These are phyloP conservation scores for Lamproptera curius DNA, from an alignment of 2,888 invertebrate genomes.

Conservation along the genomic window DNA sequence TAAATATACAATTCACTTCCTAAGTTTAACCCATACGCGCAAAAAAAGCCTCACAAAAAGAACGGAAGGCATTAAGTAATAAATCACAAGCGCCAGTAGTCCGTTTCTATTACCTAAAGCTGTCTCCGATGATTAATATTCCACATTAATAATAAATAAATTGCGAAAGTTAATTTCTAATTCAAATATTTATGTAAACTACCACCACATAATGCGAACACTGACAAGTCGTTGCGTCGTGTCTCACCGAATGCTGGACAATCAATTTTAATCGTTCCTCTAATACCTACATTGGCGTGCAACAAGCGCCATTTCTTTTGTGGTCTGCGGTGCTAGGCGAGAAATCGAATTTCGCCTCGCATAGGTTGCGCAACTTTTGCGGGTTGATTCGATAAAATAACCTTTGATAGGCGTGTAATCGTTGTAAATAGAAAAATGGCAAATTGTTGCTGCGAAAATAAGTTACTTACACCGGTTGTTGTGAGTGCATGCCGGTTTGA, in stretches of 20 bases:
- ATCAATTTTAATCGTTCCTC: slow-evolving; percentile 22
- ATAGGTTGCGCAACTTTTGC: slow-evolving; percentile 16
- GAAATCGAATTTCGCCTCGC: slow-evolving; percentile 19
- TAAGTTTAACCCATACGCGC: too few relatives aligned
- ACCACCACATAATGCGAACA: slow-evolving; percentile 13
- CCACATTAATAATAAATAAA: slow-evolving; percentile 20
- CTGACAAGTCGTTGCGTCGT: slow-evolving; percentile 16
- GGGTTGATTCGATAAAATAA: slow-evolving; percentile 13
- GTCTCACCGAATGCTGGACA: slow-evolving; percentile 14
- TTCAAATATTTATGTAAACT: slow-evolving; percentile 19
- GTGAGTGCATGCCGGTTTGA: too few relatives aligned
- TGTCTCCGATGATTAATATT: slow-evolving; percentile 16
- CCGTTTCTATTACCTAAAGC: slow-evolving; percentile 7
- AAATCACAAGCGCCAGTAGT: too few relatives aligned
- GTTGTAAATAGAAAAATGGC: slow-evolving; percentile 2
- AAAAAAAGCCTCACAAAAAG: too few relatives aligned
- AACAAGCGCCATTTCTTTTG: slow-evolving; percentile 3
- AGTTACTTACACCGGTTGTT: too few relatives aligned
- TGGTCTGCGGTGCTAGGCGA: slow-evolving; percentile 9
- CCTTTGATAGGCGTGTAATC: slow-evolving; percentile 16
- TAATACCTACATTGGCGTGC: slow-evolving; percentile 16
- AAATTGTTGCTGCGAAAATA: background rate
- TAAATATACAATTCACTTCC: too few relatives aligned
- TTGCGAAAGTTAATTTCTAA: slow-evolving; percentile 20
- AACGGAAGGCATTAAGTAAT: too few relatives aligned